phyloP scores from a whole-genome alignment of 2,113 vertebrate species.

The Stercorarius parasiticus region DNA sequence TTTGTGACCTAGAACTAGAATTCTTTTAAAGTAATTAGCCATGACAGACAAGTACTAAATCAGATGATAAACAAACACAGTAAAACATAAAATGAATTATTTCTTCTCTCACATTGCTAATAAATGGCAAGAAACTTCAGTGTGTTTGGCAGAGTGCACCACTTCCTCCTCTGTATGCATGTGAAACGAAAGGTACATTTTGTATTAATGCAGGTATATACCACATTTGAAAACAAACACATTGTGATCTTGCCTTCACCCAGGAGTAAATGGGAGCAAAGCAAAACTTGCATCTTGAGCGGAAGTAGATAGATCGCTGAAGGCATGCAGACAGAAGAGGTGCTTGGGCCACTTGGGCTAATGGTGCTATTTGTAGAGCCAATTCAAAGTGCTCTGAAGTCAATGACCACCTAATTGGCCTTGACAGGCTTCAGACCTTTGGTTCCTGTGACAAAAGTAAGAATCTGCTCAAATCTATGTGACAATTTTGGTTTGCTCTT shows the following conservation, averaged over 20 bases:
- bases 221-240: neutral
- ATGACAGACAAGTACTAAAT: neutral
- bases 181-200: neutral
- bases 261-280: neutral
- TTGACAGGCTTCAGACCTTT: neutral
- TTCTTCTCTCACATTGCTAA: neutral
- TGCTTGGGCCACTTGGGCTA: neutral
- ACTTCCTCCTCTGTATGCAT: neutral
- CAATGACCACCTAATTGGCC: neutral
- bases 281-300: neutral
- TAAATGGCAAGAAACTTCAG: neutral
- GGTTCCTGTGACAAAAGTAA: neutral
- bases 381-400: neutral
- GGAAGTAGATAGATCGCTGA: neutral
- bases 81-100: neutral
- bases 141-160: neutral
- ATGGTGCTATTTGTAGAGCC: neutral
- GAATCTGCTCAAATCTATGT: neutral
- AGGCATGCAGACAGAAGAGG: neutral
- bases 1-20: slow-evolving; percentile 5
- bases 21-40: neutral
- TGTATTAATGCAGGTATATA: neutral
- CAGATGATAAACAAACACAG: neutral
- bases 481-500: neutral
- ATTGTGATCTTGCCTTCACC: neutral